phyloP scores from a whole-genome alignment of 2,888 invertebrate genomes.

The Nomada flava region DNA sequence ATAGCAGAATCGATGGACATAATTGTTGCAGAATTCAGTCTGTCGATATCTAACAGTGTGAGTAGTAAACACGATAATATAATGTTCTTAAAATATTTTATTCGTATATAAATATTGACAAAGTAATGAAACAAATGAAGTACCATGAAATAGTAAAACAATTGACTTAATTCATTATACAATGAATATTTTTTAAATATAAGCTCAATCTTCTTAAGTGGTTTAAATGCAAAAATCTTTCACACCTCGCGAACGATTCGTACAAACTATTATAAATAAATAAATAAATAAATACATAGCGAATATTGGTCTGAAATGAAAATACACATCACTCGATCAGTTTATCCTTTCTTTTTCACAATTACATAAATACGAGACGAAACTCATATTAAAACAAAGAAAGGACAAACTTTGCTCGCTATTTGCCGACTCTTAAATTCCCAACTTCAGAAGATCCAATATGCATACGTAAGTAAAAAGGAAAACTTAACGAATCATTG shows the following conservation, averaged over 20 bases:
- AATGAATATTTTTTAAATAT: constrained; percentile 17
- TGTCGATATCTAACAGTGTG: too few species aligned
- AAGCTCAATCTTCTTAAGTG: constrained; percentile 26
- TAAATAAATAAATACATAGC: constrained; percentile 60
- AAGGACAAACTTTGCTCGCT: constrained; percentile 4
- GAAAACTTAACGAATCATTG: background rate
- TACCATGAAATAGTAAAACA: constrained; percentile 14
- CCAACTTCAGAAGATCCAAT: background rate
- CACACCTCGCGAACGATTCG: constrained; percentile 49
- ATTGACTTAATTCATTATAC: background rate
- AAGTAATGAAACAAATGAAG: background rate
- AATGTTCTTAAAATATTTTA: constrained; percentile 30
- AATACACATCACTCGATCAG: background rate
- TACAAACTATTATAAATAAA: constrained; percentile 54
- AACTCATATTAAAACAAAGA: background rate
- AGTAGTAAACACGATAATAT: background rate
- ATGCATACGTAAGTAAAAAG: background rate
- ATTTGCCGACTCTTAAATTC: constrained; percentile 13
- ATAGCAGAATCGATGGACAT: too few species aligned
- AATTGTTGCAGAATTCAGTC: too few species aligned
- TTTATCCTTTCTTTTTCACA: background rate
- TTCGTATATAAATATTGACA: constrained; percentile 16
- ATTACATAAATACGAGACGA: background rate
- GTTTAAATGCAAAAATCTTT: constrained; percentile 20
- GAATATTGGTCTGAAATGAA: constrained; percentile 53